A percentile compares a stretch with the other conserved stretches of the same genome.
Conservation (phyloP, 2,888 invertebrate species). For the Mesorhabditis belari region DNA sequence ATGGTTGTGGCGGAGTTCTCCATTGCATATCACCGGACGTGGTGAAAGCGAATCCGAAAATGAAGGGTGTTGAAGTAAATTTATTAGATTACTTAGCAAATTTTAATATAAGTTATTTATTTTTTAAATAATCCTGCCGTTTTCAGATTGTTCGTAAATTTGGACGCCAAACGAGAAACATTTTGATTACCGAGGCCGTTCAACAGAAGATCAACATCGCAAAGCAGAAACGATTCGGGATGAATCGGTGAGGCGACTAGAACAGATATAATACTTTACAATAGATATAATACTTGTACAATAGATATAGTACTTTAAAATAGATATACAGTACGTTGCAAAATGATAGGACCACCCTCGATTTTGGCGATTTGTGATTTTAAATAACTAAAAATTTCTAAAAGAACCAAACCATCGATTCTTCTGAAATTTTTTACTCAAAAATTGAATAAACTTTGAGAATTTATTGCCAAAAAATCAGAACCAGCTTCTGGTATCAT, state of each 20-base stretch:
- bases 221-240: background rate
- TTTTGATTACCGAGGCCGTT: conserved; percentile 29
- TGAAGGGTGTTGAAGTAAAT: conserved; percentile 17
- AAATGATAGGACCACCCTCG: too few relatives aligned
- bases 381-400: too few relatives aligned
- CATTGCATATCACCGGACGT: conserved; percentile 25
- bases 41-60: conserved; percentile 14
- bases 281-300: conserved; percentile 4
- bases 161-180: conserved; percentile 26
- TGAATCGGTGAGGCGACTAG: background rate
- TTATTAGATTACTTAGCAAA: background rate
- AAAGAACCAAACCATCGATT: too few relatives aligned
- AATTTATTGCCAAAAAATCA: too few relatives aligned
- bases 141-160: conserved; percentile 15
- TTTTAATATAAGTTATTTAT: background rate
- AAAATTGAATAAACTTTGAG: too few relatives aligned
- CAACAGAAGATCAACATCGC: conserved; percentile 5
- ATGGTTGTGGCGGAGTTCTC: conserved; percentile 27
- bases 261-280: background rate
- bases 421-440: too few relatives aligned
- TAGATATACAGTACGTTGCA: too few relatives aligned
- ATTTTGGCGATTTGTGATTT: too few relatives aligned
- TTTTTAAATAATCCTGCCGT: background rate
- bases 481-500: too few relatives aligned
- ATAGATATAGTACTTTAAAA: too few relatives aligned